Base-by-base conservation (phyloP, 2,113 vertebrate genomes). In the Engraulis encrasicolus region DNA sequence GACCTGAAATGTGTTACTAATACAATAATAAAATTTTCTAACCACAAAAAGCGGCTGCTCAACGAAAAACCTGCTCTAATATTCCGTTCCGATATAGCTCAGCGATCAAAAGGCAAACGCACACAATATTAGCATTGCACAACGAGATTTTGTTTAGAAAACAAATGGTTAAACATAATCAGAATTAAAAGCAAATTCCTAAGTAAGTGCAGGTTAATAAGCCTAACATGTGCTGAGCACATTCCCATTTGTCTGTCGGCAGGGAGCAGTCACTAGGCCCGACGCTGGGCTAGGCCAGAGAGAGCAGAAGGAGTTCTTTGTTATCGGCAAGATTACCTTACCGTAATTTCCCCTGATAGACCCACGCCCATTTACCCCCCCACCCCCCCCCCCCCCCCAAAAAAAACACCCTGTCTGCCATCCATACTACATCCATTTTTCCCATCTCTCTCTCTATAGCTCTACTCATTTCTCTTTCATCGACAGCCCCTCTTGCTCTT, bases 71-170 rank as follows among this genome's bases (percentile, higher is more conserved):
- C 86, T 85, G 36, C 61, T 40, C 84, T 38, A 78, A 82, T 87
- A 89, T 88, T 66, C 83, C 81, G 86, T 85, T 85, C 45, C 79
- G 54, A 88, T 79, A 50, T 89, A 58, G 84, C 90, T 78, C 82
- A 50, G 50, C 81, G 81, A 91, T 91, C 86, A 91, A 91, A 89
- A 81, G 14, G 82, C 66, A 37, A 15, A 36, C 31, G 5, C 31
- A 27, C 66, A 34, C 0, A 17, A 17, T 36, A 27, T 74, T 6
- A 74, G 31, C 23, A 74, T 74, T 31, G 34, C 15, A 27, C 66
- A 36, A n/a, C n/a, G n/a, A 15, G 66, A 74, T 74, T 74, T 34
- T 14, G 27, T 74, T 74, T 27, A 74, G 12, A 74, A 27, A 74
- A 74, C 66, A 36, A 23, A 74, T 23, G 12, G 11, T 23, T 74